A percentile compares a stretch with the other conserved stretches of the same genome.
phyloP scores from a whole-genome alignment of 2,888 invertebrate genomes.

The Papilio elwesi region DNA sequence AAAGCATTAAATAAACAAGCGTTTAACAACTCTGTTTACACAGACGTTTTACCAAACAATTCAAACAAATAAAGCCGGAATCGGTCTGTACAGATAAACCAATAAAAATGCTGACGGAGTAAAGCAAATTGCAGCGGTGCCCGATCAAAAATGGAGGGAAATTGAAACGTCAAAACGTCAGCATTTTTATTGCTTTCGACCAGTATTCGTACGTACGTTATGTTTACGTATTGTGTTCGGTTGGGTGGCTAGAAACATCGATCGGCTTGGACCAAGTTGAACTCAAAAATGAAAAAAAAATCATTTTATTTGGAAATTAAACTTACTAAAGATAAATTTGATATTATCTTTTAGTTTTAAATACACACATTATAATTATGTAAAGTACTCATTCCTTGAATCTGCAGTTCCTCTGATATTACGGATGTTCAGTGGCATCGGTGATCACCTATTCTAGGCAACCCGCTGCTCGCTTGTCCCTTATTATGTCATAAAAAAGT shows the following conservation, averaged over 20 bases:
- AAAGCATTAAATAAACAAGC: neutral
- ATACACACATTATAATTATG: too few relatives aligned
- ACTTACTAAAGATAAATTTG: too few relatives aligned
- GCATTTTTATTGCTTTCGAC: constrained; percentile 64
- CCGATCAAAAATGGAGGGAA: constrained; percentile 72
- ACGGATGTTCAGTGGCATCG: too few relatives aligned
- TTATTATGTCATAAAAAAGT: too few relatives aligned
- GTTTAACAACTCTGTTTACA: neutral
- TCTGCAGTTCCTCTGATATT: too few relatives aligned
- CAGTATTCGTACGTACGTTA: constrained; percentile 38
- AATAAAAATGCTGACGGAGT: constrained; percentile 68
- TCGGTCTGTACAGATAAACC: constrained; percentile 63
- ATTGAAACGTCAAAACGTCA: constrained; percentile 61
- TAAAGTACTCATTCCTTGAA: too few relatives aligned
- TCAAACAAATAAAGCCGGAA: constrained; percentile 51
- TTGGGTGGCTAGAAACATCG: constrained; percentile 41
- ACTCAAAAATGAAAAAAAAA: too few relatives aligned
- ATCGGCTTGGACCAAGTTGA: constrained; percentile 1
- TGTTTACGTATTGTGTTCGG: constrained; percentile 55
- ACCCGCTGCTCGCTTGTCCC: too few relatives aligned
- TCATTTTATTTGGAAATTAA: too few relatives aligned
- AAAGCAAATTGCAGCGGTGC: constrained; percentile 67
- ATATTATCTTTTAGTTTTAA: too few relatives aligned
- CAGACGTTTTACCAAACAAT: constrained; percentile 38
- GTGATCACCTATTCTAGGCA: too few relatives aligned